Evolutionary conservation across 2,113 vertebrate species (phyloP), one percentile per base, ranked within the genome.

Genomic region (Elanoides forficatus): DNA sequence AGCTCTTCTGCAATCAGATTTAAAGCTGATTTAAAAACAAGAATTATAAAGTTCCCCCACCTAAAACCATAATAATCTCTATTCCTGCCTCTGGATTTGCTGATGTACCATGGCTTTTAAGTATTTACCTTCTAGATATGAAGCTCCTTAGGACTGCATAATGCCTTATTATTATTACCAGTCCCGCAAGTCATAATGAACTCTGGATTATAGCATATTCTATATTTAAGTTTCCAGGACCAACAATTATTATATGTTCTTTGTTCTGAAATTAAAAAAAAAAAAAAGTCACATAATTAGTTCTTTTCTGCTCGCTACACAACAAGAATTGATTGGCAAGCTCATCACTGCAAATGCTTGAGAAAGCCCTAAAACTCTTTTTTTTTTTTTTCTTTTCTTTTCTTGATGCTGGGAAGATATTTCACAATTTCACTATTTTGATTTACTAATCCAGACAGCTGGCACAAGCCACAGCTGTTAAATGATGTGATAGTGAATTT

Each of bases 121-220:
- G 89, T 95, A 95, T 95, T 95, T 96, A 93, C 93, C 93, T 96
- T 85, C 89, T 94, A 97, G 91, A 97, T 95, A 93, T 66, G 89
- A 94, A 95, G 78, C 81, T 96, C 74, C 90, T 96, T 76, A 73
- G 81, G 71, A 58, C 86, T 95, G 67, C 1, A 0, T 96, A 95
- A 97, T 93, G 59, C 86, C 89, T 93, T 73, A 50, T 94, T 95
- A 85, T 96, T 96, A 93, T 90, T 92, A 86, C 91, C 56, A 93
- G 80, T 85, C 73, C 81, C 81, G 93, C 70, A 80, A 95, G 93
- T 88, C 81, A 94, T 94, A 92, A 95, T 94, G 91, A 92, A 91
- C 81, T 91, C 65, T 38, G 86, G 83, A 96, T 96, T 97, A 97
- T 70, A 90, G 65, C 30, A 72, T 80, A 79, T 91, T 95, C 94